Percentiles rank a stretch among this genome's conserved stretches.
Conservation (phyloP, 2,797 vertebrate species). For the Microctenopoma lineatum region DNA sequence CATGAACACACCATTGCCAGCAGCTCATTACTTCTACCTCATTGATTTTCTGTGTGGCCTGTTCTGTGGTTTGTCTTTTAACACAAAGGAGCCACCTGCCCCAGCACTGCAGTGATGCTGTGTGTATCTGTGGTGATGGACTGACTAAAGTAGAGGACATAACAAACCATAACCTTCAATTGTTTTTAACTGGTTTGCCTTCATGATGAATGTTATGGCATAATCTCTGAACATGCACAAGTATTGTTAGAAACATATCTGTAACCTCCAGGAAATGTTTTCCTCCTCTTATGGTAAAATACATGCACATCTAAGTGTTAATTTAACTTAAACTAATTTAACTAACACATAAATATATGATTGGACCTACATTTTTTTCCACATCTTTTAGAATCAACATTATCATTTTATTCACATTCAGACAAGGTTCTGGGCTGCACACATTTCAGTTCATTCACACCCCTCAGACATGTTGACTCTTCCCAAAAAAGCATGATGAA, state of each 20-base stretch:
- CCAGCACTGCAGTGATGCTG: constrained; percentile 35
- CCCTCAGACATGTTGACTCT: constrained; percentile 56
- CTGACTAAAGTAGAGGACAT: constrained; percentile 31
- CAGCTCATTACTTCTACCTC: constrained; percentile 73
- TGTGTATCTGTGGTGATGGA: constrained; percentile 41
- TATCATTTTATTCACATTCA: constrained; percentile 17
- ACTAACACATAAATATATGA: too few relatives aligned
- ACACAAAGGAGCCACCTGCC: constrained; percentile 70
- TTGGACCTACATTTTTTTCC: neutral
- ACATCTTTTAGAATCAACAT: neutral
- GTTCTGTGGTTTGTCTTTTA: constrained; percentile 63
- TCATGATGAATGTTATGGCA: too few relatives aligned
- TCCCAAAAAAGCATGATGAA: constrained; percentile 48
- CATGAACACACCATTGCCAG: constrained; percentile 35
- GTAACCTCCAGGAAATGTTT: too few relatives aligned
- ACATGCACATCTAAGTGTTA: too few relatives aligned
- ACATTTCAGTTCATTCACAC: constrained; percentile 53
- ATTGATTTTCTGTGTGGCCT: constrained; percentile 79
- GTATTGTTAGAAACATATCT: too few relatives aligned
- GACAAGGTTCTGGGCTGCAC: constrained; percentile 12
- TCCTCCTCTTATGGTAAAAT: too few relatives aligned
- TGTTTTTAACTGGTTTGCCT: too few relatives aligned
- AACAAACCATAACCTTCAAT: constrained; percentile 10
- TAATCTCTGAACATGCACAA: too few relatives aligned
- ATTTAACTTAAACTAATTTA: too few relatives aligned